Base-by-base conservation (phyloP, 2,888 invertebrate genomes). In the Cabera pusaria region DNA sequence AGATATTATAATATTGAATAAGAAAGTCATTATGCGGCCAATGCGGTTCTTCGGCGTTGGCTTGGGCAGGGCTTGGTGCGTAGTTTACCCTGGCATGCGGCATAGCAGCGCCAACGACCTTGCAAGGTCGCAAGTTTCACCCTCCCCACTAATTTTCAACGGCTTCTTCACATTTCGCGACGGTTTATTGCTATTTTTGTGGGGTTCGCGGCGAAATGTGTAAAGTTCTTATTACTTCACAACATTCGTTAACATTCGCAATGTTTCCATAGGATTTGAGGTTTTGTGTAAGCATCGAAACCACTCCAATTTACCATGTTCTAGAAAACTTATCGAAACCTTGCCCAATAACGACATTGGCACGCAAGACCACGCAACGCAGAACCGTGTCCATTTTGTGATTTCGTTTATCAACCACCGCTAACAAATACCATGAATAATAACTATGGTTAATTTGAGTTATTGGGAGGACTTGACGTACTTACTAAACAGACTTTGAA, bases 51-150 rank as follows among this genome's bases (percentile, higher is more conserved):
- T 50, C 40, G 22, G 27, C 18, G 35, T 27, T 26, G 38, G 50
- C 32, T 26, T 49, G 46, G 50, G 34, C 27, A 48, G 46, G 47
- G 50, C 12, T 48, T 53, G 59, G 55, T 55, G 52, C 49, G 47
- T 65, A 59, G 54, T 56, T 60, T 48, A 52, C 52, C 53, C 54
- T 46, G 52, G 49, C 52, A 40, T 56, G 55, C 59, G 47, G 56
- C 49, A 52, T 26, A 59, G 53, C 53, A 62, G 56, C 64, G 65
- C 57, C 64, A 65, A 60, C 68, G 73, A 76, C 80, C 80, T 77
- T 71, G 69, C 65, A 73, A 82, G 83, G 83, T 74, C 77, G 62
- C 42, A 52, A 45, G 49, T 61, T 50, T 56, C 44, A 47, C 48
- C 58, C 56, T 53, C 56, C 52, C 48, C 49, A 26, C 54, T 29